Evolutionary conservation across 2,113 vertebrate species (phyloP), one percentile per base, ranked within the genome.

Genomic region (Myrmecobius fasciatus): DNA sequence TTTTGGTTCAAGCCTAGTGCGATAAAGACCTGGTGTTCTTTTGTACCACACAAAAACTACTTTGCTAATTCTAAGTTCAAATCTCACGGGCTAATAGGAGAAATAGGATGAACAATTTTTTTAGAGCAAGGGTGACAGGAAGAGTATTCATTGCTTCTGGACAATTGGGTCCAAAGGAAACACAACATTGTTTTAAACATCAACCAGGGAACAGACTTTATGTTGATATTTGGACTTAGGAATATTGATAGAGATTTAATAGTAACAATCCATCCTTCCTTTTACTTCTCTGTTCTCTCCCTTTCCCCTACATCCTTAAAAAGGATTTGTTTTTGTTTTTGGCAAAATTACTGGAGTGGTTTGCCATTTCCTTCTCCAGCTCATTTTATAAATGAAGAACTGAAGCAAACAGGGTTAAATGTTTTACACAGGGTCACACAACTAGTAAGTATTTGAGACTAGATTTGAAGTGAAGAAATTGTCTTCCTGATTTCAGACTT

Each of bases 21-120:
- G 98, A 98, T 97, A 96, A 97, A 98, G 98, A 97, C 96, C 97
- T 97, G 98, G 97, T 98, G 98, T 96, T 98, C 98, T 98, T 98
- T 98, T 99, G 98, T 98, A 96, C 96, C 97, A 95, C 96, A 98
- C 96, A 98, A 98, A 98, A 96, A 96, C 96, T 94, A 90, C 94
- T 98, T 98, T 97, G 97, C 98, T 97, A 97, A 98, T 97, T 98
- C 95, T 93, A 98, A 98, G 97, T 98, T 98, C 97, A 98, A 98
- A 98, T 98, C 97, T 98, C 98, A 97, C 0, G 53, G 96, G 96
- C 94, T 98, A 97, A 98, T 98, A 98, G 97, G 90, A 98, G 95
- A 98, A 95, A 96, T 96, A 96, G 96, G 96, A 97, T 93, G 93
- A 95, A 98, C 97, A 97, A 96, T 89, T 94, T 49, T 49, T 97